Evolutionary conservation across 1,140 invertebrate genomes (phyloP), one percentile per base, ranked within the genome.

Genomic region (Orchesella cincta): DNA sequence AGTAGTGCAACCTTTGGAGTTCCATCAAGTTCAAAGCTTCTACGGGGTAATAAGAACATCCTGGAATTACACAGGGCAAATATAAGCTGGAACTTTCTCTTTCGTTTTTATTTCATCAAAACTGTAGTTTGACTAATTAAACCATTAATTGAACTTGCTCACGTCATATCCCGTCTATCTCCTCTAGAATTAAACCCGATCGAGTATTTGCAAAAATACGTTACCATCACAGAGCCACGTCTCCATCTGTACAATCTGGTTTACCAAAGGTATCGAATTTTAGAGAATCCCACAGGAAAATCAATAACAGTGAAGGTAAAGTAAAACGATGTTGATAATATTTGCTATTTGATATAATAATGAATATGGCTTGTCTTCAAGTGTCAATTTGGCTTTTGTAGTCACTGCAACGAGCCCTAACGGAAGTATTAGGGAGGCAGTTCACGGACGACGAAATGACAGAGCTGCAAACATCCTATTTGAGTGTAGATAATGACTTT

Each of bases 241-340:
- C 74, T 73, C 36, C 74, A 77, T 74, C 35, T 81, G 33, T 81
- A 81, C 33, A 77, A 73, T 51, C 51, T 81, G 3, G 76, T 81
- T 0, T 81, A 78, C 57, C 76, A 79, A 33, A 34, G 80, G 16
- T 79, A 75, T 52, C 67, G 78, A 0, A 81, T 71, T 23, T 52
- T 78, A 26, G 78, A 79, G 64, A 81, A 81, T 72, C 80, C 80
- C 16, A 79, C 78, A 0, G 74, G 76, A 62, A 79, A 77, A 29
- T 35, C 35, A 0, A 81, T 81, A 26, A 74, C 75, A 20, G 52
- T 71, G 1, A 46, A 75, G 73, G 80, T 77, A 67, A 18, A n/a
- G n/a, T n/a, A n/a, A n/a, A n/a, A n/a, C n/a, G n/a, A n/a, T n/a
- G n/a, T n/a, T n/a, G n/a, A n/a, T n/a, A n/a, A n/a, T n/a, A n/a